phyloP scores from a whole-genome alignment of 2,888 invertebrate genomes.

The Spisula solida region DNA sequence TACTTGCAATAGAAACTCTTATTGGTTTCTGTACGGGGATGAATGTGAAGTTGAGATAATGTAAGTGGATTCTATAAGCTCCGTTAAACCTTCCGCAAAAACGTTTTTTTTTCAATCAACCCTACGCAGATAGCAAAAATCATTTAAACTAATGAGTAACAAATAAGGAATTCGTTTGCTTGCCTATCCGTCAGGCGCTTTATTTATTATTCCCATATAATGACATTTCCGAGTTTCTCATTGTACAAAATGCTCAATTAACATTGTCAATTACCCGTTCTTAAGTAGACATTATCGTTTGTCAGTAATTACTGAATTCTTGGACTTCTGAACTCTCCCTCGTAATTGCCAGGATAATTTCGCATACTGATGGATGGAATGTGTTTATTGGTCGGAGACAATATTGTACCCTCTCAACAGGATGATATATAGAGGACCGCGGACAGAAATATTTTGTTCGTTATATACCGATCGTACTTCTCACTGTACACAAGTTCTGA shows the following conservation, averaged over 20 bases:
- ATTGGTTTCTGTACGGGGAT: neutral
- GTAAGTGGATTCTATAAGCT: neutral
- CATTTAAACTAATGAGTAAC: conserved; percentile 11
- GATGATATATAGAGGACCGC: conserved; percentile 4
- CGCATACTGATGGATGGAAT: neutral
- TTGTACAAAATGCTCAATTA: conserved; percentile 9
- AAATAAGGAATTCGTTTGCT: neutral
- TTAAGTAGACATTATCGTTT: neutral
- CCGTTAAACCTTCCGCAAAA: neutral
- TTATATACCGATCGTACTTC: conserved; percentile 3
- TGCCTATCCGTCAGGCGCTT: neutral
- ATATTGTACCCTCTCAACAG: neutral
- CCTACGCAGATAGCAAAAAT: neutral
- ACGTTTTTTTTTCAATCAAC: neutral
- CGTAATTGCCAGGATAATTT: neutral
- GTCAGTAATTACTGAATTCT: neutral
- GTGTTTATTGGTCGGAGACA: neutral
- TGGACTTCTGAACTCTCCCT: neutral
- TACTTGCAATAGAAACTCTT: neutral
- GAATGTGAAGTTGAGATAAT: neutral
- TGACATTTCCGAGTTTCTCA: neutral
- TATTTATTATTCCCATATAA: conserved; percentile 25
- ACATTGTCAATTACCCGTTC: conserved; percentile 7
- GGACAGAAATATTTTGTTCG: neutral
- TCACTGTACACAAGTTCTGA: too few species aligned